Base-by-base conservation (phyloP, 2,888 invertebrate species). In the Papilio protenor region DNA sequence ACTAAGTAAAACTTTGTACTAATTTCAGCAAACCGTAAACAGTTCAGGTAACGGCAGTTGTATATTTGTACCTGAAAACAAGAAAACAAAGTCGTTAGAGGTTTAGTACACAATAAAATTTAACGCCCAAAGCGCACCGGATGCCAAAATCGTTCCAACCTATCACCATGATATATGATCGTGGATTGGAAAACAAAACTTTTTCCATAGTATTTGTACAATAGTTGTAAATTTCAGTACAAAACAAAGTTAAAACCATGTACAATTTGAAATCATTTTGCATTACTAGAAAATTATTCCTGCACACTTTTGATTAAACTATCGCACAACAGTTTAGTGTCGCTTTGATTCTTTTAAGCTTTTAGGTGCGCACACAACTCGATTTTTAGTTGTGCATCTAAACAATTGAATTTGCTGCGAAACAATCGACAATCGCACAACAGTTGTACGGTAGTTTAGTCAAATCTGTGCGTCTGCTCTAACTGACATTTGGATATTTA, bases 31-130 rank as follows among this genome's bases (percentile, higher is more conserved):
- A 75, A 61, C 77, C 61, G 27, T 78, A 71, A 78, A 78, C 71
- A 78, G 75, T 55, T 40, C 49, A 78, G 75, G 77, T 78, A 78
- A 78, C 75, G 52, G 71, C 64, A 40, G 70, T 55, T 40, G 27
- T 61, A 55, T 78, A 78, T 78, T 75, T 77, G 70, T 91, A 91
- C 91, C 91, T 91, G 90, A 75, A 66, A 90, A 91, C 89, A 90
- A 88, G 85, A 85, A 87, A 90, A 91, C 87, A 88, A 84, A 87
- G 83, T 87, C 89, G 88, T 91, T 90, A 90, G 87, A 85, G 79
- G 85, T 83, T 81, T 78, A 78, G 78, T 78, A 78, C 78, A 78
- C 82, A 74, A 76, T 79, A 79, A 79, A 79, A 79, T 79, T 79
- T 79, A 79, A 79, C 75, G 77, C 73, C 73, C 79, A 73, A 73